Percentiles rank a stretch among this genome's conserved stretches.
phyloP scores from a whole-genome alignment of 1,140 invertebrate species.

The Lethrus apterus region DNA sequence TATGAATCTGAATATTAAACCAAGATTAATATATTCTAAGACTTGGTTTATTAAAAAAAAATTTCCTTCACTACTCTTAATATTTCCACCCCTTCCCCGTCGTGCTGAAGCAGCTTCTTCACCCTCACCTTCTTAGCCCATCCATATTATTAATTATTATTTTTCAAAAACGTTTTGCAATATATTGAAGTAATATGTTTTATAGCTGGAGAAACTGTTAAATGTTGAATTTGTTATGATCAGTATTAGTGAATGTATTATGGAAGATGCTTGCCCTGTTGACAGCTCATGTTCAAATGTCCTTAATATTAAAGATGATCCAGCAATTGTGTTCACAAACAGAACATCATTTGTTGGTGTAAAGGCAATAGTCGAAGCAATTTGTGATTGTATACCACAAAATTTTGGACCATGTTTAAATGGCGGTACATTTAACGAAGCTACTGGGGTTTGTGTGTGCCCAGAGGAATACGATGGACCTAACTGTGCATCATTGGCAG shows the following conservation, averaged over 20 bases:
- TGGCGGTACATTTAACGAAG: constrained; percentile 47
- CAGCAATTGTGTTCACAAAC: constrained; percentile 79
- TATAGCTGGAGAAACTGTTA: constrained; percentile 59
- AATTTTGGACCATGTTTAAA: constrained; percentile 55
- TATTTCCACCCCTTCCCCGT: no score
- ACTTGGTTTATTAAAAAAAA: no score
- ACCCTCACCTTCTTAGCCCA: no score
- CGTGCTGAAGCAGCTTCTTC: no score
- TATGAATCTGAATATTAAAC: no score
- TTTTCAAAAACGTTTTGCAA: no score
- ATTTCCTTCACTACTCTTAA: no score
- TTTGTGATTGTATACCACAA: constrained; percentile 56
- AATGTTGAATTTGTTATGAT: constrained; percentile 71
- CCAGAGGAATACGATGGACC: constrained; percentile 55
- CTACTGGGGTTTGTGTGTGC: constrained; percentile 51
- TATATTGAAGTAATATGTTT: constrained; percentile 3
- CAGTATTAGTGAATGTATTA: constrained; percentile 79
- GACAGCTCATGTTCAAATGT: constrained; percentile 68
- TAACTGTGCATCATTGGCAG: constrained; percentile 78
- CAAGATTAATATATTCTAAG: no score
- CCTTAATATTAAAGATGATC: constrained; percentile 61
- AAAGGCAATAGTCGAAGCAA: constrained; percentile 65
- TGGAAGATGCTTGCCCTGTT: constrained; percentile 55
- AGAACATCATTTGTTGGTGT: constrained; percentile 85
- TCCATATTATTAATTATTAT: no score